Conservation (phyloP, 2,888 invertebrate species). For the Sisyra nigra region DNA sequence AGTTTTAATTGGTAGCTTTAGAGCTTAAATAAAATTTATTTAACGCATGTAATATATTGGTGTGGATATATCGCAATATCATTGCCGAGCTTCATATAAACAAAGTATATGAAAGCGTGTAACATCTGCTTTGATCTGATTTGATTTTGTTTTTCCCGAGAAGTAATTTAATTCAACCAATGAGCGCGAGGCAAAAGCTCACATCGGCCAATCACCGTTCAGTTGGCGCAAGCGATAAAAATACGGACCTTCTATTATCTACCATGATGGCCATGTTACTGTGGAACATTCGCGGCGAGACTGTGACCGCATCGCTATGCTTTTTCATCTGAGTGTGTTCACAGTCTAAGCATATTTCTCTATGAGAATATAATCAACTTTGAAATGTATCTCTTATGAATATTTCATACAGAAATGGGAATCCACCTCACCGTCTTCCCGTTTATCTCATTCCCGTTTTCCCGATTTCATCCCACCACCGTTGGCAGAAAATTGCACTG, state of each 20-base stretch:
- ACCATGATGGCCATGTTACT: slow-evolving; percentile 9
- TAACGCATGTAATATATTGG: no score
- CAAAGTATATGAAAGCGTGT: slow-evolving; percentile 2
- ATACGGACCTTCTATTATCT: slow-evolving; percentile 9
- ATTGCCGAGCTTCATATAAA: not conserved
- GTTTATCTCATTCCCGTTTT: no score
- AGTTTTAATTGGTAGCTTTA: no score
- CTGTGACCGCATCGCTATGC: not conserved
- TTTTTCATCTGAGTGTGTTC: not conserved
- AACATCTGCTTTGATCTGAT: slow-evolving; percentile 9
- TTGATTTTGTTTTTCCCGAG: slow-evolving; percentile 9
- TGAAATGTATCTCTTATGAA: slow-evolving; percentile 10
- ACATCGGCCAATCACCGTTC: slow-evolving; percentile 5
- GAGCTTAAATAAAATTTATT: no score
- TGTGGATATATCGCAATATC: no score
- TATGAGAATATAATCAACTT: slow-evolving; percentile 9
- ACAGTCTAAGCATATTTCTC: slow-evolving; percentile 4
- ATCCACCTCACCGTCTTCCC: not conserved
- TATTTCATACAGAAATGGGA: slow-evolving; percentile 9
- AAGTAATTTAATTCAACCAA: slow-evolving; percentile 9
- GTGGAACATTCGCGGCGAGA: slow-evolving; percentile 3
- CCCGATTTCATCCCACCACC: no score
- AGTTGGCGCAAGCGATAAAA: slow-evolving; percentile 6
- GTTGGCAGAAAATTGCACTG: no score
- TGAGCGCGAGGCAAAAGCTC: slow-evolving; percentile 5